phyloP scores from a whole-genome alignment of 2,888 invertebrate species.

The Nyleta sp. region DNA sequence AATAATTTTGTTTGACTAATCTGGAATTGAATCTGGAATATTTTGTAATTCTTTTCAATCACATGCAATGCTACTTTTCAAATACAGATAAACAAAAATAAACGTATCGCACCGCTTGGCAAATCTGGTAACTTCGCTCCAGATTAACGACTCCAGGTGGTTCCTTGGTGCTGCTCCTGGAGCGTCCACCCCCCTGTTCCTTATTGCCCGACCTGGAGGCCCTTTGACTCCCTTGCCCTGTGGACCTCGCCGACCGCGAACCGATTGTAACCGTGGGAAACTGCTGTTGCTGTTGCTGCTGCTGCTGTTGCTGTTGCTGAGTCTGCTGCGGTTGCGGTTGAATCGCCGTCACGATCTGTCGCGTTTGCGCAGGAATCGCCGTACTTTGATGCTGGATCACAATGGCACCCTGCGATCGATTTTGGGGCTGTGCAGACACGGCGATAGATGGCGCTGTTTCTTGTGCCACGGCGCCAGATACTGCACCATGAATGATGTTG shows the following conservation, averaged over 20 bases:
- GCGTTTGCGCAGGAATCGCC: slow-evolving; percentile 68
- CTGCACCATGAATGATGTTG: slow-evolving; percentile 65
- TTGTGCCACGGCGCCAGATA: slow-evolving; percentile 65
- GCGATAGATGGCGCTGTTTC: slow-evolving; percentile 67
- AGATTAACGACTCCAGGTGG: slow-evolving; percentile 96
- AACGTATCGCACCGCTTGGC: slow-evolving; percentile 87
- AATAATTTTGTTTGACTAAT: no score
- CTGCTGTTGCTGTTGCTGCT: slow-evolving; percentile 72
- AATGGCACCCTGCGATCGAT: slow-evolving; percentile 74
- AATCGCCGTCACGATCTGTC: slow-evolving; percentile 72
- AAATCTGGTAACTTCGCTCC: slow-evolving; percentile 97
- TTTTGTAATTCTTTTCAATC: no score
- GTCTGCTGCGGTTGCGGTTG: slow-evolving; percentile 52
- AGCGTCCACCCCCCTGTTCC: slow-evolving; percentile 77
- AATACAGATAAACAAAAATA: slow-evolving; percentile 8
- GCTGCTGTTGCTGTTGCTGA: slow-evolving; percentile 65
- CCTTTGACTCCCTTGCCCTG: slow-evolving; percentile 74
- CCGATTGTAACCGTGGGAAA: slow-evolving; percentile 73
- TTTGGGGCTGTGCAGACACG: slow-evolving; percentile 70
- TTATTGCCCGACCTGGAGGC: slow-evolving; percentile 76
- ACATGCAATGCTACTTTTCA: background rate
- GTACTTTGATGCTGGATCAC: slow-evolving; percentile 76
- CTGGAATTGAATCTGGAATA: no score
- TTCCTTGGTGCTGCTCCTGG: slow-evolving; percentile 87
- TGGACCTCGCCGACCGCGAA: slow-evolving; percentile 73